Conservation (phyloP, 2,113 vertebrate species). For the Nyctereutes procyonoides region DNA sequence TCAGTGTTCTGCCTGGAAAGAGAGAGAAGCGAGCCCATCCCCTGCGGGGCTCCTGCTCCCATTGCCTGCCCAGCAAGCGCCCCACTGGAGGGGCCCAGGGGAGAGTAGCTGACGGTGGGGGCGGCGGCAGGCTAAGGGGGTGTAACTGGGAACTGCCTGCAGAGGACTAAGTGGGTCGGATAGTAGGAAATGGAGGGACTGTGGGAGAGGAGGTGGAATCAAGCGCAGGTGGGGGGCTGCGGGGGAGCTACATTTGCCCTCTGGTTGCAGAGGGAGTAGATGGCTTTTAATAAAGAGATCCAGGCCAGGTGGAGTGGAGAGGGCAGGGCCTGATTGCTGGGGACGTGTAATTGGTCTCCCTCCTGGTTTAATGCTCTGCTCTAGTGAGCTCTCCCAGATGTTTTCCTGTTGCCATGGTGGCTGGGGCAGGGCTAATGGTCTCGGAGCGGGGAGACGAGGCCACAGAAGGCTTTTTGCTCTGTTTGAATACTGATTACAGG, state of each 20-base stretch:
- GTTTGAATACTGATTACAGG: slow-evolving; percentile 65
- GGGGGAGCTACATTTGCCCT: not conserved
- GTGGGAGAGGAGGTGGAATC: not conserved
- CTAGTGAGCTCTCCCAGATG: slow-evolving; percentile 33
- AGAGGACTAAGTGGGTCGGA: not conserved
- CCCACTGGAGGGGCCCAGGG: accelerated
- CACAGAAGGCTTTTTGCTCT: slow-evolving; percentile 64
- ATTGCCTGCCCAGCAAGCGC: not conserved
- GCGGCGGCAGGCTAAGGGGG: not conserved
- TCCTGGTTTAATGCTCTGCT: slow-evolving; percentile 15
- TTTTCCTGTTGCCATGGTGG: slow-evolving; percentile 74
- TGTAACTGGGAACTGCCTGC: not conserved
- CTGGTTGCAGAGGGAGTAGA: not conserved
- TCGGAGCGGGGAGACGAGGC: slow-evolving; percentile 22
- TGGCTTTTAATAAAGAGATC: slow-evolving; percentile 3
- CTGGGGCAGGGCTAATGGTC: slow-evolving; percentile 64
- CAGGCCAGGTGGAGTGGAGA: slow-evolving; percentile 41
- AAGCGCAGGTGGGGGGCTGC: too few relatives aligned
- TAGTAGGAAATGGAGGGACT: not conserved
- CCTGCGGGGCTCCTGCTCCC: not conserved
- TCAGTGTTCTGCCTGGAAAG: not conserved
- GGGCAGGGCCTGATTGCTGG: not conserved
- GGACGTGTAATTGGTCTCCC: slow-evolving; percentile 62
- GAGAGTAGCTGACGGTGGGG: not conserved
- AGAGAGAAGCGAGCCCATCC: not conserved